Percentiles rank a stretch among this genome's conserved stretches.
Conservation (phyloP, 2,888 invertebrate species). For the Micropterix aruncella region DNA sequence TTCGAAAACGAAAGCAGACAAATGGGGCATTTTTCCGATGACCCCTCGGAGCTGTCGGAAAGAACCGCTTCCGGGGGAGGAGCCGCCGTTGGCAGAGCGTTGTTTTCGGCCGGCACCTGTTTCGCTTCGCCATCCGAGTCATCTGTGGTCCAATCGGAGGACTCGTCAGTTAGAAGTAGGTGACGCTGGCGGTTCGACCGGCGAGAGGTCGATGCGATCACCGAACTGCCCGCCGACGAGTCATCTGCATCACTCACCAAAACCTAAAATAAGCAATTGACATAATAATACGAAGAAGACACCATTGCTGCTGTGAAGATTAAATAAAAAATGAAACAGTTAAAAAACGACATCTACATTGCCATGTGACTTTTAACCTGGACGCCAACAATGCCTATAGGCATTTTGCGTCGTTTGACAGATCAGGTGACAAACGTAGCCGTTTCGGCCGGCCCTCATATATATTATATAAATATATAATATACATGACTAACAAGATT, state of each 20-base stretch:
- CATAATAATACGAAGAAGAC: conserved; percentile 2
- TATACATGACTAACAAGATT: too few species aligned
- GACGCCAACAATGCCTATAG: too few species aligned
- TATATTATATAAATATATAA: too few species aligned
- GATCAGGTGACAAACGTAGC: too few species aligned
- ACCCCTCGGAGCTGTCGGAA: conserved; percentile 51
- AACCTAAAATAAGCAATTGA: conserved; percentile 26
- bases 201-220: conserved; percentile 19
- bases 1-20: conserved; percentile 62
- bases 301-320: too few species aligned
- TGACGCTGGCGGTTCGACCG: conserved; percentile 24
- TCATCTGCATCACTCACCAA: conserved; percentile 34
- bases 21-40: conserved; percentile 80
- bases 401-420: too few species aligned
- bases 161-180: conserved; percentile 26
- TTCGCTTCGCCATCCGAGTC: conserved; percentile 13
- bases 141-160: conserved; percentile 22
- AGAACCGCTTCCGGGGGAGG: conserved; percentile 16
- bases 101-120: background rate
- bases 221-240: conserved; percentile 29
- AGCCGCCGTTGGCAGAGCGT: background rate
- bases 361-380: too few species aligned
- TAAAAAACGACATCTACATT: too few species aligned
- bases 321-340: too few species aligned
- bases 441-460: too few species aligned